Percentiles rank a stretch among this genome's conserved stretches.
Evolutionary conservation across 1,140 invertebrate genomes (phyloP).

Genomic region (Lysiphlebus fabarum): DNA sequence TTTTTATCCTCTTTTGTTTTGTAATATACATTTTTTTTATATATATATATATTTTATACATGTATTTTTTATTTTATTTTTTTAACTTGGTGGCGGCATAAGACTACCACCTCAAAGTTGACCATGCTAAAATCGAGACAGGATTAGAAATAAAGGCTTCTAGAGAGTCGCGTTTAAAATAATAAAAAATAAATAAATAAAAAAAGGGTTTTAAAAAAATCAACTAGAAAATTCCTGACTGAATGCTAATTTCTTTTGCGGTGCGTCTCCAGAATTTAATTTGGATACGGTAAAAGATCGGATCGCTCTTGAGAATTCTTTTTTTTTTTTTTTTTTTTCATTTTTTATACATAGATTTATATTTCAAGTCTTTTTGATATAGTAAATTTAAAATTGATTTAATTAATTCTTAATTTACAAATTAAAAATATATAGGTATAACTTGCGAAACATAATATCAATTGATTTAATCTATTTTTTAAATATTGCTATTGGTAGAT

Average conservation of each 20-base stretch:
- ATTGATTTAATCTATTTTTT: too few species aligned
- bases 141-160: constrained; percentile 38
- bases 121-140: constrained; percentile 37
- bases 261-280: constrained; percentile 23
- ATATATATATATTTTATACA: constrained; percentile 9
- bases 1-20: not conserved
- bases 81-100: constrained; percentile 20
- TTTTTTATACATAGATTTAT: not conserved
- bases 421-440: too few species aligned
- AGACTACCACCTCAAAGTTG: constrained; percentile 42
- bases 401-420: constrained; percentile 20
- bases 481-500: too few species aligned
- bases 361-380: constrained; percentile 3
- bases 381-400: constrained; percentile 10
- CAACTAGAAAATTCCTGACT: constrained; percentile 33
- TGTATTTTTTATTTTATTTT: constrained; percentile 26
- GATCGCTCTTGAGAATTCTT: constrained; percentile 3
- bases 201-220: constrained; percentile 22
- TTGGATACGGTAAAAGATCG: constrained; percentile 25
- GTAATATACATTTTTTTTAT: constrained; percentile 12
- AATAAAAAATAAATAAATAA: constrained; percentile 20
- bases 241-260: constrained; percentile 46
- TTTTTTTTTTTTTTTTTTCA: too few species aligned
- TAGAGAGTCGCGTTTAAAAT: constrained; percentile 11
- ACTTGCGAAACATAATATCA: too few species aligned